A percentile compares a stretch with the other conserved stretches of the same genome.
Evolutionary conservation across 2,113 vertebrate species (phyloP).

Genomic region (Cardinalis cardinalis): DNA sequence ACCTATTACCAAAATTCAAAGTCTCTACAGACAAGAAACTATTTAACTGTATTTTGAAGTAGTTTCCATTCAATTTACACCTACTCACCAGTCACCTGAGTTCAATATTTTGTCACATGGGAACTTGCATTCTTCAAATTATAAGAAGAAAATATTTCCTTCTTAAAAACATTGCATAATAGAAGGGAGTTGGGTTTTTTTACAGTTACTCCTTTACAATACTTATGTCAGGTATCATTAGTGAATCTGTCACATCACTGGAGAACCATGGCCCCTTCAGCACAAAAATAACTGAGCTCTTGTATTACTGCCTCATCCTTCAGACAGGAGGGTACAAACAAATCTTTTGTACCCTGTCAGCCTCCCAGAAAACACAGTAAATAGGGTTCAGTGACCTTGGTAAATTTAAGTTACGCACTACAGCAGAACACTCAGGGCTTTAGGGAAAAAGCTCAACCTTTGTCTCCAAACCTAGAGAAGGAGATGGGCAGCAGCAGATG

Average conservation of each 20-base stretch:
- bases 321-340: conserved; percentile 76
- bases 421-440: conserved; percentile 23
- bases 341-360: conserved; percentile 77
- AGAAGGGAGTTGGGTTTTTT: background rate
- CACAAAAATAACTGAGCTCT: conserved; percentile 68
- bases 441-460: conserved; percentile 16
- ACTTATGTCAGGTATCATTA: conserved; percentile 80
- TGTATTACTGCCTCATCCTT: conserved; percentile 65
- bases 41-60: background rate
- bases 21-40: background rate
- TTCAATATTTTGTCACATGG: background rate
- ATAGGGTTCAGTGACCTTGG: conserved; percentile 55
- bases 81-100: background rate
- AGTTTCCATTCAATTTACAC: background rate
- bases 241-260: conserved; percentile 66
- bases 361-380: conserved; percentile 68
- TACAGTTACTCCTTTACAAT: conserved; percentile 73
- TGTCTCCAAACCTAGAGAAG: background rate
- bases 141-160: conserved; percentile 1
- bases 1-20: background rate
- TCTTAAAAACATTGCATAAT: background rate
- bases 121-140: background rate
- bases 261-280: conserved; percentile 55
- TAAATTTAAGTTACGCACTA: conserved; percentile 52
- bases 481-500: background rate